phyloP scores from a whole-genome alignment of 2,888 invertebrate species.

The Rhagophthalmus giganteus region DNA sequence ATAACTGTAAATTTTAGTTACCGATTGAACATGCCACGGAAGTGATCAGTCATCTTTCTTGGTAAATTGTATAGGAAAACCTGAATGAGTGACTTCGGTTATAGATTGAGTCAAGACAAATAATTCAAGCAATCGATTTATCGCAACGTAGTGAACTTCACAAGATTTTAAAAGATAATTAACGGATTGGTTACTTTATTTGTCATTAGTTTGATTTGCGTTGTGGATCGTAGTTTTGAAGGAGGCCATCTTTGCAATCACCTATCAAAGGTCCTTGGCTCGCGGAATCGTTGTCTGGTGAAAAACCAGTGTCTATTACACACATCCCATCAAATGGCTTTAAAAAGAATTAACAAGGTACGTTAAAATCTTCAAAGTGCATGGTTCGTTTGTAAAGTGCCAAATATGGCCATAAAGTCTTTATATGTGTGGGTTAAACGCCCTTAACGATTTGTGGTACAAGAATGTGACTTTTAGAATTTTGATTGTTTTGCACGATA shows the following conservation, averaged over 20 bases:
- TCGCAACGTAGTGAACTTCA: conserved; percentile 28
- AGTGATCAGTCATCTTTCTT: conserved; percentile 55
- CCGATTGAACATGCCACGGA: conserved; percentile 44
- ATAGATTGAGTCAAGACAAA: conserved; percentile 11
- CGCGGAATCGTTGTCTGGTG: conserved; percentile 82
- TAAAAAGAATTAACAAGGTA: conserved; percentile 97
- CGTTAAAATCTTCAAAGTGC: conserved; percentile 56
- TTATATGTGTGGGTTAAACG: conserved; percentile 53
- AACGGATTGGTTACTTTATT: conserved; percentile 32
- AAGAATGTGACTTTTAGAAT: conserved; percentile 69
- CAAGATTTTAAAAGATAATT: conserved; percentile 28
- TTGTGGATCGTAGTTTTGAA: conserved; percentile 77
- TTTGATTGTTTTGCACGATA: conserved; percentile 55
- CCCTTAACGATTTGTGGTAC: conserved; percentile 64
- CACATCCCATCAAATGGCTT: conserved; percentile 81
- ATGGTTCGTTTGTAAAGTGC: conserved; percentile 35
- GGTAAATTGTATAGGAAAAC: conserved; percentile 39
- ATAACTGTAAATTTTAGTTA: conserved; percentile 5
- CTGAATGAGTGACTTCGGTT: conserved; percentile 27
- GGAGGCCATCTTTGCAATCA: conserved; percentile 85
- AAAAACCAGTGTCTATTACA: conserved; percentile 74
- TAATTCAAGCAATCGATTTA: conserved; percentile 9
- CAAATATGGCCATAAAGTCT: conserved; percentile 34
- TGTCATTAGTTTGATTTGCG: conserved; percentile 62
- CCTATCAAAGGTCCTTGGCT: conserved; percentile 84